Conservation (phyloP, 2,113 vertebrate genomes). For the Daubentonia madagascariensis region DNA sequence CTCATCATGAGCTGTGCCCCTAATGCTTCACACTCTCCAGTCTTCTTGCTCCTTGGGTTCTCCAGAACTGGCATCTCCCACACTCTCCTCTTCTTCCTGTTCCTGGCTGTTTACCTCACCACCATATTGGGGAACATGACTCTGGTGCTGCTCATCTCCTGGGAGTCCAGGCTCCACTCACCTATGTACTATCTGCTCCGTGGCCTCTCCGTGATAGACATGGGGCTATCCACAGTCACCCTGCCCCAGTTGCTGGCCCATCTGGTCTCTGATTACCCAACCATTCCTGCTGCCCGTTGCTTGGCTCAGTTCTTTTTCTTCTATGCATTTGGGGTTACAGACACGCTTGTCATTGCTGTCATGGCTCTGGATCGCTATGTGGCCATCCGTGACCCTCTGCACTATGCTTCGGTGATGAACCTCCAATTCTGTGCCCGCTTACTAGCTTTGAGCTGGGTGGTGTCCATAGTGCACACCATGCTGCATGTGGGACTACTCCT, state of each 20-base stretch:
- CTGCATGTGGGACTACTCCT: constrained; percentile 63
- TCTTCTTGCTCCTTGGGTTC: constrained; percentile 67
- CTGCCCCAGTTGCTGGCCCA: constrained; percentile 69
- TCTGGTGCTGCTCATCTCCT: constrained; percentile 63
- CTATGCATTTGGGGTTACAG: constrained; percentile 67
- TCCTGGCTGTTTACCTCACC: constrained; percentile 62
- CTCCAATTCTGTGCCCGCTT: constrained; percentile 37
- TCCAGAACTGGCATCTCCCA: neutral
- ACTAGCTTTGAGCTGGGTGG: constrained; percentile 27
- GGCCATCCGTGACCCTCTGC: constrained; percentile 68
- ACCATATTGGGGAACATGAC: constrained; percentile 68
- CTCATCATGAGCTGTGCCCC: constrained; percentile 57
- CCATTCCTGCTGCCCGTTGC: constrained; percentile 63
- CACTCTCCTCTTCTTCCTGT: constrained; percentile 40
- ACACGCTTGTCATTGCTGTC: constrained; percentile 65
- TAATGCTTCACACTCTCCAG: constrained; percentile 65
- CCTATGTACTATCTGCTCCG: constrained; percentile 77
- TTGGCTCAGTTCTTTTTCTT: constrained; percentile 76
- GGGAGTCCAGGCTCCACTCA: constrained; percentile 63
- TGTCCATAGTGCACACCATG: constrained; percentile 59
- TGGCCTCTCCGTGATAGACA: constrained; percentile 68
- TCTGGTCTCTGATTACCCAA: constrained; percentile 35
- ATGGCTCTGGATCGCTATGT: constrained; percentile 71
- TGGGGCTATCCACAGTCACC: constrained; percentile 62
- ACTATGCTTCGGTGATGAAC: constrained; percentile 67